Evolutionary conservation across 1,140 invertebrate species (phyloP).

Genomic region (Lethrus apterus): DNA sequence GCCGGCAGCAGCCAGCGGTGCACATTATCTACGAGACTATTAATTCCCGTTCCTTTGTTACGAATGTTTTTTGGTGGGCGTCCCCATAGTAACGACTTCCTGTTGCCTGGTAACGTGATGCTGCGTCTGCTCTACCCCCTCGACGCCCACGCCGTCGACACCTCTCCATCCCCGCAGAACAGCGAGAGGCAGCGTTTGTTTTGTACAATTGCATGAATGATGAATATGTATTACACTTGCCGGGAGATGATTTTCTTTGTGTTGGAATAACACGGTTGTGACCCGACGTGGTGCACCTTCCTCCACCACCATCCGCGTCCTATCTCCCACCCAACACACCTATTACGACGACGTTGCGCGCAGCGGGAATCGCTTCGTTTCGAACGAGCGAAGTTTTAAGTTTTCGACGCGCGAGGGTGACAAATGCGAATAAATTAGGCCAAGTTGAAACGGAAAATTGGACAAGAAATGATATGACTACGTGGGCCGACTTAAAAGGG

Average conservation of each 20-base stretch:
- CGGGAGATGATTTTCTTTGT: conserved; percentile 28
- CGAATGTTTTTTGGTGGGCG: conserved; percentile 38
- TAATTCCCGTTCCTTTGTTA: conserved; percentile 38
- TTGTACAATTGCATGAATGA: conserved; percentile 34
- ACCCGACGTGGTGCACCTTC: too few relatives aligned
- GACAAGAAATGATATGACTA: too few relatives aligned
- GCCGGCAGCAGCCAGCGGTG: too few relatives aligned
- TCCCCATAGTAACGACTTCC: conserved; percentile 35
- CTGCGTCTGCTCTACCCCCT: conserved; percentile 17
- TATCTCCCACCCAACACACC: too few relatives aligned
- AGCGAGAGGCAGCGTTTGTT: conserved; percentile 32
- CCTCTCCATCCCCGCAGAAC: conserved; percentile 23
- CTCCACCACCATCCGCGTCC: too few relatives aligned
- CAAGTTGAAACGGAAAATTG: too few relatives aligned
- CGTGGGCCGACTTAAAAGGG: too few relatives aligned
- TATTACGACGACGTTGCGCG: too few relatives aligned
- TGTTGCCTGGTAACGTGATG: conserved; percentile 31
- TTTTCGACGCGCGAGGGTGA: too few relatives aligned
- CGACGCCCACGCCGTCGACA: conserved; percentile 16
- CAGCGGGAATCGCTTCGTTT: too few relatives aligned
- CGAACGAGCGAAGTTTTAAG: too few relatives aligned
- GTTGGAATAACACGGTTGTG: conserved; percentile 22
- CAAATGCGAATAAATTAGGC: too few relatives aligned
- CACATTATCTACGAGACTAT: conserved; percentile 37
- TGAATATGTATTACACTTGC: conserved; percentile 32